phyloP scores from a whole-genome alignment of 2,797 vertebrate genomes.

The Sebastes nivosus region DNA sequence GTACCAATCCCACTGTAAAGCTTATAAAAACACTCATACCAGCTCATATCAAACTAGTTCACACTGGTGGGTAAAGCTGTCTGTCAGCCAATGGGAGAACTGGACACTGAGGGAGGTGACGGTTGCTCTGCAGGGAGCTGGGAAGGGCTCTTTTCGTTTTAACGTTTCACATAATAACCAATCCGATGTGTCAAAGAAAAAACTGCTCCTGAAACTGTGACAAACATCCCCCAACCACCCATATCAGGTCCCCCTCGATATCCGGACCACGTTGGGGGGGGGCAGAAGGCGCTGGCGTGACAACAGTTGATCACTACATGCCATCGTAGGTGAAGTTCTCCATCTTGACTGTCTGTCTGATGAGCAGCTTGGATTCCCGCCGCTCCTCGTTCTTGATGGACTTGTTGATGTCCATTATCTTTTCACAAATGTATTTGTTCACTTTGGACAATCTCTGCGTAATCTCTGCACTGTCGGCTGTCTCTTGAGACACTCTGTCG shows the following conservation, averaged over 20 bases:
- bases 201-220: slow-evolving; percentile 62
- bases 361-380: slow-evolving; percentile 94
- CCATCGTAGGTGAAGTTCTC: slow-evolving; percentile 87
- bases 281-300: slow-evolving; percentile 74
- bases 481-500: slow-evolving; percentile 99
- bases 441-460: slow-evolving; percentile 99
- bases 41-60: slow-evolving; percentile 55
- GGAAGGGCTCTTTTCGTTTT: slow-evolving; percentile 30
- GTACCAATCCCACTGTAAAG: slow-evolving; percentile 63
- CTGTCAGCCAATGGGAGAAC: slow-evolving; percentile 58
- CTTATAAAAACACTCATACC: slow-evolving; percentile 71
- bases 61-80: slow-evolving; percentile 81
- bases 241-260: slow-evolving; percentile 63
- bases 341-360: slow-evolving; percentile 89
- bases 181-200: slow-evolving; percentile 52
- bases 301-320: slow-evolving; percentile 80
- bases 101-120: slow-evolving; percentile 33
- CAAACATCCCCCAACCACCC: slow-evolving; percentile 65
- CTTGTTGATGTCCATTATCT: slow-evolving; percentile 99
- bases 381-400: slow-evolving; percentile 99
- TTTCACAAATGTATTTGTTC: slow-evolving; percentile 99
- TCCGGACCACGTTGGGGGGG: slow-evolving; percentile 61
- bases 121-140: slow-evolving; percentile 17
- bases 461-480: slow-evolving; percentile 97
- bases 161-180: slow-evolving; percentile 39